Conservation (phyloP, 2,113 vertebrate genomes). For the Malurus cyaneus region DNA sequence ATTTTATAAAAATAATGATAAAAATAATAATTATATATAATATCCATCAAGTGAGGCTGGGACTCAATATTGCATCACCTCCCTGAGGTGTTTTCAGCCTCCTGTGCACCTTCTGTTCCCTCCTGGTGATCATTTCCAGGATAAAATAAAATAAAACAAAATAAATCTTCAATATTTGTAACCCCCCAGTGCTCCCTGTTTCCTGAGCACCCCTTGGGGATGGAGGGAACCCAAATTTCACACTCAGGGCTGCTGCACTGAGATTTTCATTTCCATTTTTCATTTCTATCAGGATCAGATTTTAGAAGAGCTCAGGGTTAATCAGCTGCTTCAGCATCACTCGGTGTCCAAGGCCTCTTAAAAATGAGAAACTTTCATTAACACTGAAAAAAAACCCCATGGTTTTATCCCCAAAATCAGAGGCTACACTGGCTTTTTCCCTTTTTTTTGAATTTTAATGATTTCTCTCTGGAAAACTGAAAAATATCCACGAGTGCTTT, state of each 20-base stretch:
- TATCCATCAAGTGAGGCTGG: background rate
- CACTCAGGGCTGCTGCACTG: background rate
- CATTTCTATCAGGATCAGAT: background rate
- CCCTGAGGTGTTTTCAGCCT: background rate
- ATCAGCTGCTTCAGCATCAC: background rate
- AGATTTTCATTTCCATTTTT: background rate
- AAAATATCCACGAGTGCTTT: too few species aligned
- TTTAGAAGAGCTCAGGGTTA: background rate
- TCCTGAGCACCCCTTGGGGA: background rate
- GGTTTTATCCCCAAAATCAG: background rate
- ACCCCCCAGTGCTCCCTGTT: background rate
- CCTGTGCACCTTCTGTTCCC: background rate
- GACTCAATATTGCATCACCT: conserved; percentile 53
- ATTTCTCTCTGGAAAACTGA: too few species aligned
- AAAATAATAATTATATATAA: too few species aligned
- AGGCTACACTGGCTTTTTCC: background rate
- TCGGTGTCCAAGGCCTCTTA: background rate
- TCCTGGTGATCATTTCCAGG: background rate
- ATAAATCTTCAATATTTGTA: background rate
- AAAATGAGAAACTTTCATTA: background rate
- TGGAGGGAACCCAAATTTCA: background rate
- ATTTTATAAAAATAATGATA: too few species aligned
- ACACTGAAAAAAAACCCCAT: background rate
- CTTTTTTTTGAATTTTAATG: too few species aligned
- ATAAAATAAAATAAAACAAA: background rate